These are phyloP conservation scores for Steatocranus sp. DNA, from an alignment of 2,797 vertebrate genomes.

Conservation along the genomic window DNA sequence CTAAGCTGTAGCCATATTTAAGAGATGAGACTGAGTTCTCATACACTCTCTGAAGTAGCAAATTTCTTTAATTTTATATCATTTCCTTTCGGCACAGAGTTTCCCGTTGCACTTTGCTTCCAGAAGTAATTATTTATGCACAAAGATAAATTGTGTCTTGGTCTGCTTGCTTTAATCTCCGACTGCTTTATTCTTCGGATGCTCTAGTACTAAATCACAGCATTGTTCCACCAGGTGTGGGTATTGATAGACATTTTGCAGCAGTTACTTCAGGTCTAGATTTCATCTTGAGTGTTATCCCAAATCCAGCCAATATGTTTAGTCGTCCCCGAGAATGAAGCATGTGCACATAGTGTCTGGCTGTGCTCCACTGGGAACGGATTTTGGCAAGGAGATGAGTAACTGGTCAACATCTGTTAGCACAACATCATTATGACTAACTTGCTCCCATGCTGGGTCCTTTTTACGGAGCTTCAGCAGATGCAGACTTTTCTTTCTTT, in stretches of 20 bases:
- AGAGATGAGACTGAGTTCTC: background rate
- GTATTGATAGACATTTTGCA: conserved; percentile 32
- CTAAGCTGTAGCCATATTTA: background rate
- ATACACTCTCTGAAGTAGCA: background rate
- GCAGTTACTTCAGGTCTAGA: conserved; percentile 54
- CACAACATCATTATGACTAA: conserved; percentile 72
- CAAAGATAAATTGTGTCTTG: background rate
- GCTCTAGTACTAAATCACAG: background rate
- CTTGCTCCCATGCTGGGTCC: conserved; percentile 52
- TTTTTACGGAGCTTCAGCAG: conserved; percentile 59
- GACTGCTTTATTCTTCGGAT: background rate
- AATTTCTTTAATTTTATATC: background rate
- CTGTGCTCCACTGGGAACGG: conserved; percentile 47
- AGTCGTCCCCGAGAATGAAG: conserved; percentile 21
- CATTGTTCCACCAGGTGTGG: conserved; percentile 44
- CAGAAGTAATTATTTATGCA: background rate
- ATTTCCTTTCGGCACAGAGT: background rate
- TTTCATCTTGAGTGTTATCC: conserved; percentile 51
- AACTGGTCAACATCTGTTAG: conserved; percentile 80
- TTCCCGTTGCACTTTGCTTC: background rate
- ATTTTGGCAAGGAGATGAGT: conserved; percentile 69
- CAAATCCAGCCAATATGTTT: conserved; percentile 43
- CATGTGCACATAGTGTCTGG: conserved; percentile 59
- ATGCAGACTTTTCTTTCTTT: conserved; percentile 36
- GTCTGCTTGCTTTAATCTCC: background rate